phyloP scores from a whole-genome alignment of 2,113 vertebrate genomes.

The Grantiella picta region DNA sequence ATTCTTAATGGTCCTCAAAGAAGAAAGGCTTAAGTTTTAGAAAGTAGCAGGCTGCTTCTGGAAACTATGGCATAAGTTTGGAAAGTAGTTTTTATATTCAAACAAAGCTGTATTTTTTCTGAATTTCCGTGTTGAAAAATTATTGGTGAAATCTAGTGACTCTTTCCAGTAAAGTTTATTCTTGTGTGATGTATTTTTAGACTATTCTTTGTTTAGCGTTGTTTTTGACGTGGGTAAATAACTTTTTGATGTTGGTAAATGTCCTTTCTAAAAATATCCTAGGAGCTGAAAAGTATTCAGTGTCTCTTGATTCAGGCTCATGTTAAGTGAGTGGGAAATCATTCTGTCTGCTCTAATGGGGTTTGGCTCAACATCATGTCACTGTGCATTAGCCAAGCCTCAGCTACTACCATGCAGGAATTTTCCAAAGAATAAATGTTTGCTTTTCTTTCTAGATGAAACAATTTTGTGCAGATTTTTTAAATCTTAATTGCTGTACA shows the following conservation, averaged over 20 bases:
- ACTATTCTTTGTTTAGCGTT: not conserved
- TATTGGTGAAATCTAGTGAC: not conserved
- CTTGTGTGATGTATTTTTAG: not conserved
- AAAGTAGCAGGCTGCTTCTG: not conserved
- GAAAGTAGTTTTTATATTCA: not conserved
- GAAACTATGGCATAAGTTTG: not conserved
- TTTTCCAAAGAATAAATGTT: not conserved
- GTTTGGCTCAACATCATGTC: not conserved
- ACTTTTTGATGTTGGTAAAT: not conserved
- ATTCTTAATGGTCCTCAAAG: not conserved
- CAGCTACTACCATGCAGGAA: not conserved
- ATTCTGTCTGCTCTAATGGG: not conserved
- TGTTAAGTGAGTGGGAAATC: conserved; percentile 36
- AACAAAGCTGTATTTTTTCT: not conserved
- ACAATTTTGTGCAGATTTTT: not conserved
- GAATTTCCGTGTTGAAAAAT: not conserved
- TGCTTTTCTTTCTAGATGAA: not conserved
- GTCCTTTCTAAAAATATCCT: conserved; percentile 26
- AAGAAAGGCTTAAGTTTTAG: not conserved
- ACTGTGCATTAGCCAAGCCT: conserved; percentile 20
- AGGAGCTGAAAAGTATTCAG: not conserved
- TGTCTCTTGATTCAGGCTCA: not conserved
- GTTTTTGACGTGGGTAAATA: not conserved
- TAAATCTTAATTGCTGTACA: not conserved
- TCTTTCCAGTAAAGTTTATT: not conserved